Conservation (phyloP, 2,113 vertebrate species). For the Ictalurus furcatus region DNA sequence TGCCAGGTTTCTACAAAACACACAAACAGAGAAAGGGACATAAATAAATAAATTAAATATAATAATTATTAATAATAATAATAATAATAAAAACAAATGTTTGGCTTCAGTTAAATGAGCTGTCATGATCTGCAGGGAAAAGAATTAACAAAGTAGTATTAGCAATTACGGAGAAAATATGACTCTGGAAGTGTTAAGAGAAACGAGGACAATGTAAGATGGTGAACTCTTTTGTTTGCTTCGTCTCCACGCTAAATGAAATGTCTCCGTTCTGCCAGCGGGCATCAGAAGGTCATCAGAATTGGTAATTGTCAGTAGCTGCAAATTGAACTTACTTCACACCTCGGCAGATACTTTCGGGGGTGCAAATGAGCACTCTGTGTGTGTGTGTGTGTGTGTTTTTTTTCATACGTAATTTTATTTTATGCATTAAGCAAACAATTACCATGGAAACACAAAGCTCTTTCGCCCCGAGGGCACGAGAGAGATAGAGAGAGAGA, state of each 20-base stretch:
- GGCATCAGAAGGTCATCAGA: conserved; percentile 77
- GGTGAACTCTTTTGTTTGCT: conserved; percentile 76
- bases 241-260: conserved; percentile 49
- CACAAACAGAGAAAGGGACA: conserved; percentile 16
- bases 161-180: conserved; percentile 56
- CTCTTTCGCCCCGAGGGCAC: conserved; percentile 77
- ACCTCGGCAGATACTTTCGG: conserved; percentile 81
- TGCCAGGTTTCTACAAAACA: conserved; percentile 89
- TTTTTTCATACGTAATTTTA: conserved; percentile 80
- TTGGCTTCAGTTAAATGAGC: conserved; percentile 41
- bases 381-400: conserved; percentile 75
- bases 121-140: conserved; percentile 41
- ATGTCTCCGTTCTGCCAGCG: conserved; percentile 81
- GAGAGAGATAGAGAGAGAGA: conserved; percentile 70
- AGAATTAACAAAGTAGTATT: conserved; percentile 37
- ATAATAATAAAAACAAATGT: not conserved
- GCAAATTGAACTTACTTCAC: conserved; percentile 92
- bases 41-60: not conserved
- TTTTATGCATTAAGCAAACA: conserved; percentile 86
- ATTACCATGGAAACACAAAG: conserved; percentile 85
- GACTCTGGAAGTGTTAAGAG: conserved; percentile 19
- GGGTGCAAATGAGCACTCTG: conserved; percentile 89
- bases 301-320: conserved; percentile 82
- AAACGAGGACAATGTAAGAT: conserved; percentile 74
- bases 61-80: conserved; percentile 1